Percentiles rank a stretch among this genome's conserved stretches.
phyloP scores from a whole-genome alignment of 2,888 invertebrate genomes.

The Proisotoma minuta region DNA sequence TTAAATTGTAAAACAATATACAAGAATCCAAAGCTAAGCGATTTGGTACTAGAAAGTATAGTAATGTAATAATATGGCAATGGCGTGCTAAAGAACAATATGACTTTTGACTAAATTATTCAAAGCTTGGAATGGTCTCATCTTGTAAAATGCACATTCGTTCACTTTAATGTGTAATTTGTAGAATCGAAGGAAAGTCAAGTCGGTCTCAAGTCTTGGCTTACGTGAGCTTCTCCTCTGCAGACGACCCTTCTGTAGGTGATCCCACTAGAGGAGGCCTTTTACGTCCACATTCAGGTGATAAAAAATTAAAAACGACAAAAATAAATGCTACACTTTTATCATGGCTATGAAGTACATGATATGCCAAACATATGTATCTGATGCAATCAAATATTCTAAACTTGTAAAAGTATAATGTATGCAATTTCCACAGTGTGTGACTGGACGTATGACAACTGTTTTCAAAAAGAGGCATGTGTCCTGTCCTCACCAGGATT shows the following conservation, averaged over 20 bases:
- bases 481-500: slow-evolving; percentile 68
- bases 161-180: slow-evolving; percentile 5
- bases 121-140: neutral
- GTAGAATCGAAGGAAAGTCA: slow-evolving; percentile 67
- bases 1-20: too few relatives aligned
- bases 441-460: slow-evolving; percentile 70
- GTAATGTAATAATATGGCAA: neutral
- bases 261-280: slow-evolving; percentile 65
- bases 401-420: neutral
- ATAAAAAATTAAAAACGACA: neutral
- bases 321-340: too few relatives aligned
- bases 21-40: too few relatives aligned
- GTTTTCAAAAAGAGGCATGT: slow-evolving; percentile 59
- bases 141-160: slow-evolving; percentile 1
- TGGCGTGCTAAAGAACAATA: neutral
- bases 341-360: too few relatives aligned
- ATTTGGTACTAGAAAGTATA: neutral
- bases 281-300: slow-evolving; percentile 34
- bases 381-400: too few relatives aligned
- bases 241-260: slow-evolving; percentile 54
- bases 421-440: slow-evolving; percentile 57
- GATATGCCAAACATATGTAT: too few relatives aligned
- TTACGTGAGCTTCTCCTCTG: slow-evolving; percentile 64
- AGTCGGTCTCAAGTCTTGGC: slow-evolving; percentile 69
- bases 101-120: neutral